These are phyloP conservation scores for Gasterosteus aculeatus DNA, from an alignment of 2,113 vertebrate genomes.

Conservation along the genomic window DNA sequence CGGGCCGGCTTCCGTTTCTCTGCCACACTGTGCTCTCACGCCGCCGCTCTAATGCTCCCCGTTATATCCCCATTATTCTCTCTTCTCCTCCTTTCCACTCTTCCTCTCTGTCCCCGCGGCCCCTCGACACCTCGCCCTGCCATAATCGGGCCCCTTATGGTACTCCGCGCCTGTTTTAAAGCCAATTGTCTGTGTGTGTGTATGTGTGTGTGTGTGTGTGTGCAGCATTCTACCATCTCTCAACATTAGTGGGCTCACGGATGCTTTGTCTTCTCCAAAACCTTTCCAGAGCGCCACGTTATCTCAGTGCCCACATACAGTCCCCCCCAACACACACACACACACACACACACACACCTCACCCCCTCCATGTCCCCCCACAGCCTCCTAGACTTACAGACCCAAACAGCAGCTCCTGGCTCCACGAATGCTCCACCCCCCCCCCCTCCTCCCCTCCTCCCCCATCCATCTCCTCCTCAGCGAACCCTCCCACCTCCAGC, in stretches of 20 bases:
- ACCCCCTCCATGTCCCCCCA: slow-evolving; percentile 37
- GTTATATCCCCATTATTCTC: slow-evolving; percentile 53
- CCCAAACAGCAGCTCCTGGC: slow-evolving; percentile 49
- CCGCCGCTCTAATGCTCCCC: slow-evolving; percentile 47
- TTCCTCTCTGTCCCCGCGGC: slow-evolving; percentile 26
- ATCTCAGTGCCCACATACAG: slow-evolving; percentile 68
- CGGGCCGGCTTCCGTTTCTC: slow-evolving; percentile 52
- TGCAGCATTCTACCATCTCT: slow-evolving; percentile 44
- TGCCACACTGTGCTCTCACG: slow-evolving; percentile 47
- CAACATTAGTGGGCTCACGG: slow-evolving; percentile 44
- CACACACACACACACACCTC: slow-evolving; percentile 5
- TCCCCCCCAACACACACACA: slow-evolving; percentile 1
- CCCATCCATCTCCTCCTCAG: slow-evolving; percentile 10
- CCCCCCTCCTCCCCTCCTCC: too few relatives aligned
- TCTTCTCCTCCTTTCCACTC: slow-evolving; percentile 35
- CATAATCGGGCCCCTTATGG: slow-evolving; percentile 47
- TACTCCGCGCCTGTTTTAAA: slow-evolving; percentile 43
- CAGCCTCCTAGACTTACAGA: slow-evolving; percentile 42
- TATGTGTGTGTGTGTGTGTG: slow-evolving; percentile 40
- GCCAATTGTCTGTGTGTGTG: slow-evolving; percentile 37
- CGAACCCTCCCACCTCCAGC: slow-evolving; percentile 38
- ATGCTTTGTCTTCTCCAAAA: slow-evolving; percentile 56
- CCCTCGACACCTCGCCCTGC: slow-evolving; percentile 42
- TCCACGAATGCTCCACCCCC: slow-evolving; percentile 6
- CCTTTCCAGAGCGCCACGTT: slow-evolving; percentile 62